Evolutionary conservation across 2,797 vertebrate genomes (phyloP), one percentile per base, ranked within the genome.

Genomic region (Geotrypetes seraphini): DNA sequence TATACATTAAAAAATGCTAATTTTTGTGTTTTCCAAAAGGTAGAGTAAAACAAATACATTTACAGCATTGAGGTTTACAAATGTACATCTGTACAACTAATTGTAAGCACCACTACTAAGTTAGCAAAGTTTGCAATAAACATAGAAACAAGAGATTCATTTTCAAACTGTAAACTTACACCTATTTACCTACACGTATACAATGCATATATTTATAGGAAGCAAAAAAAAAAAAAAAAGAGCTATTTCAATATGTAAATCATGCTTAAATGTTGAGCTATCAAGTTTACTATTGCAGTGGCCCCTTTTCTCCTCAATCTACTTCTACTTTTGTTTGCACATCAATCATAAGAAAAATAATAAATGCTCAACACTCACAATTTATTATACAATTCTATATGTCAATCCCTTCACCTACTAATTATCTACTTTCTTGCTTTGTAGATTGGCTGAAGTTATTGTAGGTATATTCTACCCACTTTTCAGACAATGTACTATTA

Each of bases 61-160:
- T 97, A 97, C 94, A 96, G 88, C 90, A 88, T 90, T 79, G 89
- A 92, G 89, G 91, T 93, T 96, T 97, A 97, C 93, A 97, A 96
- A 97, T 97, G 87, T 97, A 97, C 94, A 97, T 91, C 90, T 97
- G 92, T 97, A 96, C 93, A 97, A 86, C 89, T 85, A 79, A 91
- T 23, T 79, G 82, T 86, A 85, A 90, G 86, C 79, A 65, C 90
- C 81, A 92, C 89, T 91, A 94, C 79, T 84, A 87, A 89, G 88
- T 90, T 86, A 90, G 90, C 91, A 91, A 93, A 86, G 90, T 86
- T 86, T 83, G 78, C 88, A 73, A 78, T 85, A 75, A 92, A 92
- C 90, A 88, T 71, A 57, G 70, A 90, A 80, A 90, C 70, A 45
- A 91, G 79, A 79, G 66, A 78, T 84, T 54, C 67, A 59, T 65